Evolutionary conservation across 2,113 vertebrate genomes (phyloP), one percentile per base, ranked within the genome.

Genomic region (Psilopsiagon aymara): DNA sequence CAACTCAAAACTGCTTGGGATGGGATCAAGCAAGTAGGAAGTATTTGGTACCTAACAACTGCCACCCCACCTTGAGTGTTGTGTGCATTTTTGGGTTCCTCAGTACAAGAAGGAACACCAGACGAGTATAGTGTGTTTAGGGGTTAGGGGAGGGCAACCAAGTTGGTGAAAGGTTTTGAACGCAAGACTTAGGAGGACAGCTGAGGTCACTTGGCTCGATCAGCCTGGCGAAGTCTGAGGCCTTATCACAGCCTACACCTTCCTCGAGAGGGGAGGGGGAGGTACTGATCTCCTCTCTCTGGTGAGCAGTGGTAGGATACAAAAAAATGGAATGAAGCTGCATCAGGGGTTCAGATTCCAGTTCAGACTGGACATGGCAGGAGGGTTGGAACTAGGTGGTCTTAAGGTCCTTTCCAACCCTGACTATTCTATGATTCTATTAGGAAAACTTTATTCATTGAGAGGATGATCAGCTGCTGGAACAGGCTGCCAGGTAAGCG

Each of bases 131-230:
- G 25, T 19, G 25, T 44, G 24, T 52, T 23, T 46, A 76, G 51
- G 60, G 51, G 23, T 23, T 46, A 76, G 51, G 60, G 51, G 23
- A 84, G 18, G 23, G 14, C 3, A 2, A 73, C 23, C 16, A 47
- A 46, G 19, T 46, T 21, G 15, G 17, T 68, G 29, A 64, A 63
- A 59, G 21, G 3, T 23, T 39, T 44, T 7, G 9, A 87, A 24
- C 24, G 24, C 31, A 75, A 80, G 28, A 44, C 8, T 69, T 55
- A 9, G 0, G 0, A 66, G n/a, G 31, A 23, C 4, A 11, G 21
- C 19, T 74, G 37, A 55, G 8, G 20, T 71, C 10, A 62, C 33
- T 55, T 90, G 17, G 4, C 3, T 81, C 76, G 4, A 78, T 94
- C 39, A 55, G 1, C 18, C 27, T 86, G 39, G 20, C 74, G 31